Percentiles rank a stretch among this genome's conserved stretches.
phyloP scores from a whole-genome alignment of 2,888 invertebrate genomes.

The Gisinianus flammeolus region DNA sequence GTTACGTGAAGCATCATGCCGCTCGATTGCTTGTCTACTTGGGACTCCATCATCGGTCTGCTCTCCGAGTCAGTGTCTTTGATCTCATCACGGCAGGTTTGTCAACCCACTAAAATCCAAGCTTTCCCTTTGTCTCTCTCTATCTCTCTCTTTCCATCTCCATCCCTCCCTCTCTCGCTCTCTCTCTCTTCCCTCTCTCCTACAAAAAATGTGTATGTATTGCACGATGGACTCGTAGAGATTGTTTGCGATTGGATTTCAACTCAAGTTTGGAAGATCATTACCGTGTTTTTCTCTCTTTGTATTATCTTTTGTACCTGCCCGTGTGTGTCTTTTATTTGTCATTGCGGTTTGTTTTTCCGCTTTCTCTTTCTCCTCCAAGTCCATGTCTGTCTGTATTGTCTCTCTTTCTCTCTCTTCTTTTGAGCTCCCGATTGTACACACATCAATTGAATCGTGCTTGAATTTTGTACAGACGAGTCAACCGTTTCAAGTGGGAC shows the following conservation, averaged over 20 bases:
- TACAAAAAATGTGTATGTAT: not conserved
- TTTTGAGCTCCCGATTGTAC: not conserved
- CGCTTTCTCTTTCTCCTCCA: not conserved
- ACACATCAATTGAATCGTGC: not conserved
- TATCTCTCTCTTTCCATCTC: not conserved
- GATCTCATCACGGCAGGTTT: conserved; percentile 65
- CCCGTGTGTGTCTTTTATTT: too few relatives aligned
- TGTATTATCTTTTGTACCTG: not conserved
- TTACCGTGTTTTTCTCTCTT: conserved; percentile 4
- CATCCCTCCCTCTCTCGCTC: not conserved
- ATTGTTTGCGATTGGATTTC: conserved; percentile 14
- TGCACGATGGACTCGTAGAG: not conserved
- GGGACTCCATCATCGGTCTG: conserved; percentile 69
- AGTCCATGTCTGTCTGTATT: not conserved
- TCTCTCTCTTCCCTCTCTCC: not conserved
- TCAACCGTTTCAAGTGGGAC: conserved; percentile 56
- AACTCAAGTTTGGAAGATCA: not conserved
- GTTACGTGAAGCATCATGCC: conserved; percentile 71
- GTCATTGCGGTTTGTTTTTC: not conserved
- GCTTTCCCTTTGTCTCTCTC: not conserved
- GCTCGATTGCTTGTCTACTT: conserved; percentile 70
- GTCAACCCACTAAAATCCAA: conserved; percentile 39
- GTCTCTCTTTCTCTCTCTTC: not conserved
- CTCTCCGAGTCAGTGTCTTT: conserved; percentile 68
- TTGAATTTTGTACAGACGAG: conserved; percentile 48